Conservation (phyloP, 2,888 invertebrate genomes). For the Xestobium rufovillosum region DNA sequence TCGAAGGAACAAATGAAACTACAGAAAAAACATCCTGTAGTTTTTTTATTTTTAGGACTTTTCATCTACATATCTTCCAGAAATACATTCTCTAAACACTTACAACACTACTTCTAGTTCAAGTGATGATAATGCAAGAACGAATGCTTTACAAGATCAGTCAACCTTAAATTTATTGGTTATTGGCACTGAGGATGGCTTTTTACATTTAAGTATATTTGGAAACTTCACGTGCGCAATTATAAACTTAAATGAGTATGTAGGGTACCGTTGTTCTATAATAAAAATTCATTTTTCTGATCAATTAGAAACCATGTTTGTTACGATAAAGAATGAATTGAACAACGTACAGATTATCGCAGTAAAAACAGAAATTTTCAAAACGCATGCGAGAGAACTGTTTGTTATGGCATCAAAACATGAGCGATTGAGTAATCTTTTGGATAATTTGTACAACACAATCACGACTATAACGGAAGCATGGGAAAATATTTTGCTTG, state of each 20-base stretch:
- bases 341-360: slow-evolving; percentile 47
- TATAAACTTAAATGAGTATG: slow-evolving; percentile 52
- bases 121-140: slow-evolving; percentile 48
- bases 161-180: slow-evolving; percentile 66
- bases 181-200: slow-evolving; percentile 68
- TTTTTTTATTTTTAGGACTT: slow-evolving; percentile 32
- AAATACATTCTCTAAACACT: slow-evolving; percentile 47
- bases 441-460: slow-evolving; percentile 65
- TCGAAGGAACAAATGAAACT: too few relatives aligned
- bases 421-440: slow-evolving; percentile 52
- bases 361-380: slow-evolving; percentile 54
- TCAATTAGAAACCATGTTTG: slow-evolving; percentile 62
- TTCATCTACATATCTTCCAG: slow-evolving; percentile 38
- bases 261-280: slow-evolving; percentile 50
- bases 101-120: slow-evolving; percentile 47
- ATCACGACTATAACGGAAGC: slow-evolving; percentile 79
- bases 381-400: slow-evolving; percentile 60
- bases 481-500: slow-evolving; percentile 89
- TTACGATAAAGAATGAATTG: slow-evolving; percentile 50
- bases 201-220: slow-evolving; percentile 68
- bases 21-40: too few relatives aligned
- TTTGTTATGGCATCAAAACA: slow-evolving; percentile 67
- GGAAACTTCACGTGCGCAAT: slow-evolving; percentile 77
- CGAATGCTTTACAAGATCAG: slow-evolving; percentile 55
- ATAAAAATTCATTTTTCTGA: slow-evolving; percentile 62